Conservation (phyloP, 2,113 vertebrate species). For the Taxidea taxus region DNA sequence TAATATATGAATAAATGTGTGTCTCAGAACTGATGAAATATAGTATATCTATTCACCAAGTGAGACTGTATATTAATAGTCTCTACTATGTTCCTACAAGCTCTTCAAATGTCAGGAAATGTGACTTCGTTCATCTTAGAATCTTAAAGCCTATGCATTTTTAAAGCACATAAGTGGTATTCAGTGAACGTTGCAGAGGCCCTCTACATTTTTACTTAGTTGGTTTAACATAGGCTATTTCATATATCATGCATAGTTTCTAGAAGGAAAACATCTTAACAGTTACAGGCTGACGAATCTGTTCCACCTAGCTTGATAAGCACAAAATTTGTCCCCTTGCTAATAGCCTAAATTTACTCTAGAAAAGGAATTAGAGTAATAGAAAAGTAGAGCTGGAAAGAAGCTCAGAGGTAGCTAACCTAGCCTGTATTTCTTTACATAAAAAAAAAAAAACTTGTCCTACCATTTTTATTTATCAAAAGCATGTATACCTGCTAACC, state of each 20-base stretch:
- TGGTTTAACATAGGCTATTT: slow-evolving; percentile 19
- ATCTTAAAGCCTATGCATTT: slow-evolving; percentile 43
- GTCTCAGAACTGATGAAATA: neutral
- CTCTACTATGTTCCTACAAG: neutral
- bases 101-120: neutral
- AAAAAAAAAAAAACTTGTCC: neutral
- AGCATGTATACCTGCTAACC: neutral
- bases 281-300: neutral
- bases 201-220: neutral
- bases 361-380: slow-evolving; percentile 11
- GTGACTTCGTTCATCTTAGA: neutral
- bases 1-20: neutral
- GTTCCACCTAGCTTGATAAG: slow-evolving; percentile 15
- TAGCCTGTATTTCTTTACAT: neutral
- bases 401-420: neutral
- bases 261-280: slow-evolving; percentile 35
- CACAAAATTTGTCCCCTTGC: slow-evolving; percentile 30
- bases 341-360: neutral
- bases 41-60: neutral
- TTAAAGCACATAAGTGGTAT: neutral
- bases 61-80: neutral
- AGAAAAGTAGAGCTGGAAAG: neutral
- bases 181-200: neutral
- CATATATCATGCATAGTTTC: slow-evolving; percentile 18
- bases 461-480: neutral